Evolutionary conservation across 2,888 invertebrate species (phyloP), one percentile per base, ranked within the genome.

Genomic region (Argyresthia goedartella): DNA sequence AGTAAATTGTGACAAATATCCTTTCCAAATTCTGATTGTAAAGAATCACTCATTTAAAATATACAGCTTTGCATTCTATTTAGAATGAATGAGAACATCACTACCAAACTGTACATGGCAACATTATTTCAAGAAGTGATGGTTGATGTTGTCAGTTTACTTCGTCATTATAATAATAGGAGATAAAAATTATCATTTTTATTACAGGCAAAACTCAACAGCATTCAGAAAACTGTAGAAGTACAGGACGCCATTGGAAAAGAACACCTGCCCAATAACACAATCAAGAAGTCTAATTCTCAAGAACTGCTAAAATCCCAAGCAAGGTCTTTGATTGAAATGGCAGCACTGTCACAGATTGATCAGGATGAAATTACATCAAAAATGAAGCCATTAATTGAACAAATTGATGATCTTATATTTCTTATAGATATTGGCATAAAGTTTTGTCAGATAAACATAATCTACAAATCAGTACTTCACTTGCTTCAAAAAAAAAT

Each of bases 401-500:
- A 75, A 51, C 67, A 67, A 54, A 77, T 86, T 59, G 65, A 73
- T 52, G 77, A 81, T 60, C 62, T 69, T 49, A 53, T 35, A 49
- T 73, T 69, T 50, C 72, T 85, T 13, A 63, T 77, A 52, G 64
- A 71, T 53, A 58, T 60, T 51, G 67, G 67, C 52, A 57, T 62
- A 50, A 66, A 68, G 61, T 65, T 85, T 55, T 77, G 79, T 61
- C 64, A 73, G 54, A 62, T 67, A 50, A 72, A 68, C 61, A 61
- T 74, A 53, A 53, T 55, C 25, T 82, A 69, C 55, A 86, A 84
- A 61, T 57, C 70, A 34, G 57, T 80, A 52, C 60, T 82, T 42
- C 77, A 78, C 62, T 61, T 64, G 53, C 63, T 85, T 41, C 81
- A 84, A 63, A 78, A 73, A 60, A 69, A 64, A 65, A 63, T 78